A percentile compares a stretch with the other conserved stretches of the same genome.
phyloP scores from a whole-genome alignment of 2,113 vertebrate genomes.

The Oreocharis arfaki region DNA sequence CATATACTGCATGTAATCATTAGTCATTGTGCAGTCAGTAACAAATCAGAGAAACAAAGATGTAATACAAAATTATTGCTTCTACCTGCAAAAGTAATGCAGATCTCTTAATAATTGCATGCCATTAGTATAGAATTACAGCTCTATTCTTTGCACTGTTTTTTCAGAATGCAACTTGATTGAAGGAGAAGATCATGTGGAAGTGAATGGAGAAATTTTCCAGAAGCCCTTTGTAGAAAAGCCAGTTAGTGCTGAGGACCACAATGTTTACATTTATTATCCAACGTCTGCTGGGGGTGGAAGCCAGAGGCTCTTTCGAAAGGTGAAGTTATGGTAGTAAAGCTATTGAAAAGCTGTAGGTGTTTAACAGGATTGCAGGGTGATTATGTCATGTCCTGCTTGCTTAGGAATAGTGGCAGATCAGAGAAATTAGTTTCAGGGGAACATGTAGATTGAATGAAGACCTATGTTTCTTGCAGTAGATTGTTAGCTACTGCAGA shows the following conservation, averaged over 20 bases:
- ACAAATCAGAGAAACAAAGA: neutral
- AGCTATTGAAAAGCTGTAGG: neutral
- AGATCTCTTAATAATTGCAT: neutral
- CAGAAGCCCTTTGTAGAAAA: constrained; percentile 92
- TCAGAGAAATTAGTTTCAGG: neutral
- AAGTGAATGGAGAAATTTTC: constrained; percentile 89
- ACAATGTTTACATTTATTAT: constrained; percentile 93
- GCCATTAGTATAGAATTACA: neutral
- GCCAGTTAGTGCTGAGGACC: constrained; percentile 89
- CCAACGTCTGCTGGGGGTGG: constrained; percentile 89
- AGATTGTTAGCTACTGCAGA: neutral
- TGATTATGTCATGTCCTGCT: neutral
- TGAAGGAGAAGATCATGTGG: constrained; percentile 91
- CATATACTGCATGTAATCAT: neutral
- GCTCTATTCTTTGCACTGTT: neutral
- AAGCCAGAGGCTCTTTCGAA: constrained; percentile 88
- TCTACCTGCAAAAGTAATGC: neutral
- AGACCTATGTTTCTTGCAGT: neutral
- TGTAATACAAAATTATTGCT: neutral
- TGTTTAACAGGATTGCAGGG: neutral
- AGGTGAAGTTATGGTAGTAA: constrained; percentile 66
- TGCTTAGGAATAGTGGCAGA: neutral
- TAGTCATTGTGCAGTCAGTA: neutral
- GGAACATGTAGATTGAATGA: neutral
- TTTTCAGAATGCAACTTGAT: constrained; percentile 84